Conservation (phyloP, 2,113 vertebrate species). For the Aegypius monachus region DNA sequence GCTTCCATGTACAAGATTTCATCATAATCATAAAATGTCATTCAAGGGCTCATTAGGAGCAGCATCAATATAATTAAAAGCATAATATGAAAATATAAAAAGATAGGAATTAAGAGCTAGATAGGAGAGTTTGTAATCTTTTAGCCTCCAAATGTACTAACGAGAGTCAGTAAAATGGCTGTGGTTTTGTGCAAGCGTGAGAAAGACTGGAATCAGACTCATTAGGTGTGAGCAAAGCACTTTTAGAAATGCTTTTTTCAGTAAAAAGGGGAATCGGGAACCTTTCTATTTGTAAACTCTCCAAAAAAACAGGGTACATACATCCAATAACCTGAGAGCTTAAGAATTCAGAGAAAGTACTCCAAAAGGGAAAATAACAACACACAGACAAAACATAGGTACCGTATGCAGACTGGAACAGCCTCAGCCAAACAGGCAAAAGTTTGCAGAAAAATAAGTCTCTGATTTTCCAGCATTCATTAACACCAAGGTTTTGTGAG, state of each 20-base stretch:
- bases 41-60: neutral
- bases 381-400: neutral
- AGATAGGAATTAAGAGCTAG: neutral
- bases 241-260: neutral
- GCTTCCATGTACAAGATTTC: neutral
- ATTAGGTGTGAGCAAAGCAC: neutral
- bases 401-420: neutral
- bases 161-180: neutral
- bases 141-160: neutral
- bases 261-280: fast-evolving
- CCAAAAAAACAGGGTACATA: neutral
- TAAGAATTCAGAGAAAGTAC: neutral
- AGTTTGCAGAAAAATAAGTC: neutral
- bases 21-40: neutral
- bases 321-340: neutral
- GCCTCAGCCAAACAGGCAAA: neutral
- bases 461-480: neutral
- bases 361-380: neutral
- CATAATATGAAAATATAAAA: neutral
- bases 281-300: neutral
- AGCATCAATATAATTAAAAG: neutral
- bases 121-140: neutral
- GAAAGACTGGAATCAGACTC: neutral
- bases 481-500: neutral
- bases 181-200: neutral